phyloP scores from a whole-genome alignment of 2,113 vertebrate genomes.

The Euleptes europaea region DNA sequence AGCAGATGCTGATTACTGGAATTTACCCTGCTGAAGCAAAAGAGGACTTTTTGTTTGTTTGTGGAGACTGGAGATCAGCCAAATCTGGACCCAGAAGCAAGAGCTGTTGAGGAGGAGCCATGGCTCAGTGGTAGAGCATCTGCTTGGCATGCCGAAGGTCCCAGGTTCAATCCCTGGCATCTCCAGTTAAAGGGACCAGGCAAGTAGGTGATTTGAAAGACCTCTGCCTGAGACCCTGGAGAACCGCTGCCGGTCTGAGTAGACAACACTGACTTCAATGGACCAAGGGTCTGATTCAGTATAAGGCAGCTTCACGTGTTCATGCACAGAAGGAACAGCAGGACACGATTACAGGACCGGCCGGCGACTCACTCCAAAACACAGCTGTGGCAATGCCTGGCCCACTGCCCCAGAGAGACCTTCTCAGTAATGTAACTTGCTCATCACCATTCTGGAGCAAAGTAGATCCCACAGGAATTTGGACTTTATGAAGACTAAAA shows the following conservation, averaged over 20 bases:
- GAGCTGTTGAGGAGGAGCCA: not conserved
- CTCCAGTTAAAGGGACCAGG: no score
- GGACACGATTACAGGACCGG: no score
- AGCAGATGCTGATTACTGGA: not conserved
- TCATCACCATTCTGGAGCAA: not conserved
- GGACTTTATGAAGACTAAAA: not conserved
- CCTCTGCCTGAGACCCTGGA: no score
- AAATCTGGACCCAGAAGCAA: not conserved
- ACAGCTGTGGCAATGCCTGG: not conserved
- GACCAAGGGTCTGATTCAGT: no score
- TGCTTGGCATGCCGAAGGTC: no score
- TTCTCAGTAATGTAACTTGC: not conserved
- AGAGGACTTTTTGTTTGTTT: not conserved
- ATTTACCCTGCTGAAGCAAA: slow-evolving; percentile 21
- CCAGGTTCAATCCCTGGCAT: no score
- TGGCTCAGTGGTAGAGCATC: no score
- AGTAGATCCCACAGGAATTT: not conserved
- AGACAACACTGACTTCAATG: no score
- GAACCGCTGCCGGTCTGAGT: no score
- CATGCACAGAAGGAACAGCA: not conserved
- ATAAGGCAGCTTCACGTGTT: no score
- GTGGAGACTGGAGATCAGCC: not conserved
- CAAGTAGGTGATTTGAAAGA: no score
- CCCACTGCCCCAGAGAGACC: not conserved
- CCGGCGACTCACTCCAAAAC: no score